These are phyloP conservation scores for Monopis laevigella DNA, from an alignment of 2,888 invertebrate genomes.

Conservation along the genomic window DNA sequence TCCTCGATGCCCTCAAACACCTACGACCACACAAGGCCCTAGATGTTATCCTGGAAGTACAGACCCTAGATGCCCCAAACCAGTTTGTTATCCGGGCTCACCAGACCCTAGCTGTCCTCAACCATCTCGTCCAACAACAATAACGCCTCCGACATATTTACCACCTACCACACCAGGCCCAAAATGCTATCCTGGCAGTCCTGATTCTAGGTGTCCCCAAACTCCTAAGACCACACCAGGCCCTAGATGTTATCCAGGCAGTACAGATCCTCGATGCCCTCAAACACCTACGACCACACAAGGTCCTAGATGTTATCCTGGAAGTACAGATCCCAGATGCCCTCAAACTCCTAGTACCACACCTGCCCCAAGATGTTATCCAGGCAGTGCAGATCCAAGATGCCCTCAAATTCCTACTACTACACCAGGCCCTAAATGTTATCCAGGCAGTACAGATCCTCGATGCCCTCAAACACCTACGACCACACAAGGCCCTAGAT, in stretches of 20 bases:
- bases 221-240: slow-evolving; percentile 23
- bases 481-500: slow-evolving; percentile 21
- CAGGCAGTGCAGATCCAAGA: slow-evolving; percentile 27
- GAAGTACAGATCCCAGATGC: slow-evolving; percentile 28
- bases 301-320: slow-evolving; percentile 27
- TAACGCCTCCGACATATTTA: slow-evolving; percentile 19
- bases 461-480: slow-evolving; percentile 26
- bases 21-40: too few relatives aligned
- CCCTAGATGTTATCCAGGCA: slow-evolving; percentile 30
- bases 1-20: too few relatives aligned
- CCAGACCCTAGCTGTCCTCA: slow-evolving; percentile 23
- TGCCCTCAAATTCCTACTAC: slow-evolving; percentile 28
- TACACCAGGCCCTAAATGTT: slow-evolving; percentile 21
- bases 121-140: slow-evolving; percentile 18
- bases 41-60: slow-evolving; percentile 27
- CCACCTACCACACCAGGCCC: slow-evolving; percentile 24
- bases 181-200: slow-evolving; percentile 32
- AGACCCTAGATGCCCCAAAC: slow-evolving; percentile 25
- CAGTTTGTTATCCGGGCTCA: slow-evolving; percentile 26
- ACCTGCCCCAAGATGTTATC: slow-evolving; percentile 27
- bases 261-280: slow-evolving; percentile 40
- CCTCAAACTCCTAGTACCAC: slow-evolving; percentile 25
- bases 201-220: slow-evolving; percentile 28
- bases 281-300: slow-evolving; percentile 23
- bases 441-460: slow-evolving; percentile 18